Evolutionary conservation across 2,888 invertebrate genomes (phyloP).

Genomic region (Notocelia uddmanniana): DNA sequence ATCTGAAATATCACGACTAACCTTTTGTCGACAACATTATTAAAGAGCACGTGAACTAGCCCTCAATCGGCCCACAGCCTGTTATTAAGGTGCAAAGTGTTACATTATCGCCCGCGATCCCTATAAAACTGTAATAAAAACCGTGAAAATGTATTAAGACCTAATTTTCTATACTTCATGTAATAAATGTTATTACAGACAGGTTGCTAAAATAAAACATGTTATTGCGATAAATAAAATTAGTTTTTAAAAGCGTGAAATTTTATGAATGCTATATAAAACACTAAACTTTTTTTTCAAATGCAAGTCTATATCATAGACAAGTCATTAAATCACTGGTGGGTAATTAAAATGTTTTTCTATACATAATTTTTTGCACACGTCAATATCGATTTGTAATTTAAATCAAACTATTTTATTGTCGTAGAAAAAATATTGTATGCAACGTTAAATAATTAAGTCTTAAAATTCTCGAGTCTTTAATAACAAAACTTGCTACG

Average conservation of each 20-base stretch:
- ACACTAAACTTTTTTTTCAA: neutral
- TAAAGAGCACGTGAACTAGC: slow-evolving; percentile 31
- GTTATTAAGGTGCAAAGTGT: slow-evolving; percentile 39
- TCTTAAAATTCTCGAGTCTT: too few species aligned
- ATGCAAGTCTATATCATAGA: too few species aligned
- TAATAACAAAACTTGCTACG: too few species aligned
- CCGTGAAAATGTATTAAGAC: slow-evolving; percentile 33
- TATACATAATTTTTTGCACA: too few species aligned
- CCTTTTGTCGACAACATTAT: slow-evolving; percentile 25
- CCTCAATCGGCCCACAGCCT: slow-evolving; percentile 25
- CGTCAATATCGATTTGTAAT: too few species aligned
- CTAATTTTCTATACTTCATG: slow-evolving; percentile 42
- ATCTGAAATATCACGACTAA: slow-evolving; percentile 22
- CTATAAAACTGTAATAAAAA: slow-evolving; percentile 44
- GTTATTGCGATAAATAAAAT: neutral
- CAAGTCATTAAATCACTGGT: too few species aligned
- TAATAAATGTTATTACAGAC: slow-evolving; percentile 42
- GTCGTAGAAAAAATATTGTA: too few species aligned
- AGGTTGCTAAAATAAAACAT: slow-evolving; percentile 30
- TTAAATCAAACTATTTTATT: too few species aligned
- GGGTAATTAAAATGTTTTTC: too few species aligned
- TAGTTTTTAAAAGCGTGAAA: neutral
- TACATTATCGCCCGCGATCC: slow-evolving; percentile 37
- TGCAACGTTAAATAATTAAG: too few species aligned
- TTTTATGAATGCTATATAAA: neutral